These are phyloP conservation scores for Daboia siamensis DNA, from an alignment of 2,113 vertebrate genomes.

Conservation along the genomic window DNA sequence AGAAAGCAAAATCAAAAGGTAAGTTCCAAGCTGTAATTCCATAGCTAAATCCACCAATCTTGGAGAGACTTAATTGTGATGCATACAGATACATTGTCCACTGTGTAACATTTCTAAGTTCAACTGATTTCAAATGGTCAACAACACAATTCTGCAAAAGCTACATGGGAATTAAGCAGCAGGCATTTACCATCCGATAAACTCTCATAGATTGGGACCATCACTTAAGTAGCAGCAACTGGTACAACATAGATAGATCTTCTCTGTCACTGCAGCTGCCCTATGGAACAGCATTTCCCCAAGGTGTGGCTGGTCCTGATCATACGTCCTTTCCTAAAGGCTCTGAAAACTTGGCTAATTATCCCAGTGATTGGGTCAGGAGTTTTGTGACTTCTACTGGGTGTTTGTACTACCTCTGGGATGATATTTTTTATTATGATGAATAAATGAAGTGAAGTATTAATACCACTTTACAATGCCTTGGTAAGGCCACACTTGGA, in stretches of 20 bases:
- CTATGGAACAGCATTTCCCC: too few relatives aligned
- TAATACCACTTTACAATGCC: too few relatives aligned
- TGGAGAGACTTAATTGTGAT: neutral
- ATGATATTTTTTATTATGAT: neutral
- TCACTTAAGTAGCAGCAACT: too few relatives aligned
- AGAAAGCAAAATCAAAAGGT: neutral
- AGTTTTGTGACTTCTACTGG: neutral
- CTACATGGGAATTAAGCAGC: neutral
- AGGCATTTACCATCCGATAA: neutral
- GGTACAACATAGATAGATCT: too few relatives aligned
- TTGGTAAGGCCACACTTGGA: too few relatives aligned
- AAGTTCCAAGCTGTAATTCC: neutral
- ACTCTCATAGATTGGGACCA: too few relatives aligned
- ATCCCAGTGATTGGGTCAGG: neutral
- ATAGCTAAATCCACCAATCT: neutral
- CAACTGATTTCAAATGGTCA: neutral
- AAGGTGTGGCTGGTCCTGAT: neutral
- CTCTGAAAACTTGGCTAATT: neutral
- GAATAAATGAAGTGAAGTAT: too few relatives aligned
- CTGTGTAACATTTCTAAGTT: neutral
- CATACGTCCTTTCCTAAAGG: neutral
- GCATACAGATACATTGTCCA: neutral
- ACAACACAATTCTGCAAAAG: neutral
- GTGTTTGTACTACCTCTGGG: neutral
- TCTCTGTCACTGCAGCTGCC: too few relatives aligned